Percentiles rank a stretch among this genome's conserved stretches.
Conservation (phyloP, 2,888 invertebrate species). For the Chloroclystis v-ata region DNA sequence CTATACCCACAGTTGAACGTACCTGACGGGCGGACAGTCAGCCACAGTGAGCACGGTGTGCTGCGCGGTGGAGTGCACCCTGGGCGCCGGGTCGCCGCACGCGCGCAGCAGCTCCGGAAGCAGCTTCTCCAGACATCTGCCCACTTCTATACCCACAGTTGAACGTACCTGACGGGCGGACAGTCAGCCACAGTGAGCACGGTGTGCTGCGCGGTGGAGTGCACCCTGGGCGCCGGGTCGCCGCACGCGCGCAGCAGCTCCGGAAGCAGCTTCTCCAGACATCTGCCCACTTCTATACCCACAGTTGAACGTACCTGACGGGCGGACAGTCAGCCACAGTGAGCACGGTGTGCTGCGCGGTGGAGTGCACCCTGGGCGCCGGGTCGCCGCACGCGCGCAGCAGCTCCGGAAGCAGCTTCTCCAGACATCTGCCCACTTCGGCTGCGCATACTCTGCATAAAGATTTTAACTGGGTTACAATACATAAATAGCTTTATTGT, state of each 20-base stretch:
- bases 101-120: no score
- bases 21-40: no score
- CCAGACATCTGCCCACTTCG: slow-evolving; percentile 89
- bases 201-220: slow-evolving; percentile 92
- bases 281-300: neutral
- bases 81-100: no score
- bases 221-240: slow-evolving; percentile 90
- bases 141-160: neutral
- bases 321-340: slow-evolving; percentile 90
- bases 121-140: no score
- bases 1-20: no score
- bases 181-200: slow-evolving; percentile 91
- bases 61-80: no score
- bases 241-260: slow-evolving; percentile 91
- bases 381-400: slow-evolving; percentile 92
- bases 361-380: slow-evolving; percentile 89
- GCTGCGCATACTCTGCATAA: slow-evolving; percentile 84
- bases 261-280: no score
- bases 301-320: slow-evolving; percentile 75
- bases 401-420: slow-evolving; percentile 89
- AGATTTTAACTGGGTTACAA: slow-evolving; percentile 14
- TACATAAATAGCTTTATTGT: no score
- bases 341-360: slow-evolving; percentile 91
- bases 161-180: slow-evolving; percentile 81
- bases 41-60: no score